Conservation (phyloP, 2,113 vertebrate genomes). For the Carettochelys insculpta region DNA sequence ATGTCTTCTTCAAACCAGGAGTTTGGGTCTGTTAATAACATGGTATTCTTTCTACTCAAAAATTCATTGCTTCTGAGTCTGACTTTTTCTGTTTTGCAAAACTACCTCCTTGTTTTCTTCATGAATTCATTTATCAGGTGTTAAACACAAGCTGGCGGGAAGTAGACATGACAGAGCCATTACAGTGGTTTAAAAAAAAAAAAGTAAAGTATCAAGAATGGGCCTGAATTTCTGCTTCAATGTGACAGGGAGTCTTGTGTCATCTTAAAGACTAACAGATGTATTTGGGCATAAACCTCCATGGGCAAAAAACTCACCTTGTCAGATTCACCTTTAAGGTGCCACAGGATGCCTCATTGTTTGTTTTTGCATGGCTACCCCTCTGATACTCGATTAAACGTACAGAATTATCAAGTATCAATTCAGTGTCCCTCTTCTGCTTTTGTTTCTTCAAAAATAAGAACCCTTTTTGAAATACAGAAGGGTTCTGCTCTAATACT, state of each 20-base stretch:
- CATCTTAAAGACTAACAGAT: no score
- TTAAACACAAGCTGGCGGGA: conserved; percentile 30
- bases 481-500: background rate
- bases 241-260: no score
- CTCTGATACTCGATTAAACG: background rate
- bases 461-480: background rate
- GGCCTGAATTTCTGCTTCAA: conserved; percentile 13
- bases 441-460: background rate
- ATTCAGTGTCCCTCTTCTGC: background rate
- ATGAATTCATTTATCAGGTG: conserved; percentile 43
- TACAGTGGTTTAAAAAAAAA: background rate
- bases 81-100: conserved; percentile 54
- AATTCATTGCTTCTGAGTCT: conserved; percentile 16
- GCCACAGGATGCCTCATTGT: no score
- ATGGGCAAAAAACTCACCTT: no score
- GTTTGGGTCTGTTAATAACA: conserved; percentile 51
- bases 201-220: background rate
- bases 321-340: no score
- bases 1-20: background rate
- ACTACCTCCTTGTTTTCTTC: conserved; percentile 13
- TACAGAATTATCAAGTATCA: conserved; percentile 2
- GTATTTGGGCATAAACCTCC: no score
- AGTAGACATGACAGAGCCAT: conserved; percentile 29
- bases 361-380: no score
- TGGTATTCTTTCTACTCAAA: conserved; percentile 36